Evolutionary conservation across 2,888 invertebrate genomes (phyloP).

Genomic region (Agriotes lineatus): DNA sequence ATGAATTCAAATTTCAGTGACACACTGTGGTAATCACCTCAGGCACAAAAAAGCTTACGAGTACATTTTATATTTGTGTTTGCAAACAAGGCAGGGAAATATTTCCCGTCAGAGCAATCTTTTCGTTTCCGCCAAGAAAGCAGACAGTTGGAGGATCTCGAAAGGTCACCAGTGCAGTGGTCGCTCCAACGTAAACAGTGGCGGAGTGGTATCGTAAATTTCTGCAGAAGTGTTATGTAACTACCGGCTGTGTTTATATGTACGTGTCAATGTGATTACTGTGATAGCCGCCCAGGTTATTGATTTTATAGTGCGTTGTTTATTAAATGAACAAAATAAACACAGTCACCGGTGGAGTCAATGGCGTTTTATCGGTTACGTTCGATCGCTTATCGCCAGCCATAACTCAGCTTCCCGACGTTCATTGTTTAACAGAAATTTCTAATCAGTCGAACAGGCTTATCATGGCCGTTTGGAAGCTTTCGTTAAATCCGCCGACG

Average conservation of each 20-base stretch:
- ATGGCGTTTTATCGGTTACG: constrained; percentile 30
- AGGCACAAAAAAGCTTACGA: too few species aligned
- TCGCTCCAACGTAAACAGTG: not conserved
- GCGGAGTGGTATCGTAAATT: not conserved
- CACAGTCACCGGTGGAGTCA: constrained; percentile 30
- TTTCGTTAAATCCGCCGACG: not conserved
- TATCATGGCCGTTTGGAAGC: not conserved
- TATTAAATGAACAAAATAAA: constrained; percentile 37
- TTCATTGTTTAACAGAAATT: constrained; percentile 32
- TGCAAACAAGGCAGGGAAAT: too few species aligned
- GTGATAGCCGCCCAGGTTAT: constrained; percentile 16
- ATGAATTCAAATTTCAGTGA: too few species aligned
- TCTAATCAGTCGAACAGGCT: constrained; percentile 27
- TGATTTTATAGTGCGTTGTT: constrained; percentile 31
- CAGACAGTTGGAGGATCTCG: not conserved
- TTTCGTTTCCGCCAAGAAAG: too few species aligned
- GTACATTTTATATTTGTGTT: too few species aligned
- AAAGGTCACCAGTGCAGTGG: not conserved
- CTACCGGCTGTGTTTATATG: not conserved
- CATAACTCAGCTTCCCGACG: constrained; percentile 29
- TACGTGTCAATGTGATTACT: not conserved
- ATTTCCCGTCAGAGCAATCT: too few species aligned
- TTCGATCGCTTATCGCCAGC: constrained; percentile 25
- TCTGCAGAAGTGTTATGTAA: constrained; percentile 3
- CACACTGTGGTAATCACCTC: too few species aligned